Conservation (phyloP, 2,113 vertebrate species). For the Serinus canaria region DNA sequence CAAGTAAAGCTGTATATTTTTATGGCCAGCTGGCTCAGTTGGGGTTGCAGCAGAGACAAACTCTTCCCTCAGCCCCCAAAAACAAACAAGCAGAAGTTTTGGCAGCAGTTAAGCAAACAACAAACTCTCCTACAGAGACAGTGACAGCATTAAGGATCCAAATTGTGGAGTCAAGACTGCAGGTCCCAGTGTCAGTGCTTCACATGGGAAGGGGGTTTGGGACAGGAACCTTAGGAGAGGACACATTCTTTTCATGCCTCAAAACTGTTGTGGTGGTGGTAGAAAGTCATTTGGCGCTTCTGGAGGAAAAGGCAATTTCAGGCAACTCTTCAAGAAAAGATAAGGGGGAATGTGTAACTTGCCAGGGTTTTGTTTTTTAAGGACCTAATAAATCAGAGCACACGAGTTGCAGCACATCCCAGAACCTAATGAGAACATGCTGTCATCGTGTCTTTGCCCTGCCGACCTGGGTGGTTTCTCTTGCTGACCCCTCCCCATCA, state of each 20-base stretch:
- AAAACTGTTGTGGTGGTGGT: background rate
- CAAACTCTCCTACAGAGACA: background rate
- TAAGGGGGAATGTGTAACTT: background rate
- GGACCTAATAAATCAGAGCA: background rate
- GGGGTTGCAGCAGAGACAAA: background rate
- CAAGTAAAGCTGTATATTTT: background rate
- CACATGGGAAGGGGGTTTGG: background rate
- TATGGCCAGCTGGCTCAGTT: background rate
- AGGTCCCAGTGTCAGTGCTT: background rate
- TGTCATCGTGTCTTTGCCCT: background rate
- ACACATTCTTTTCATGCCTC: background rate
- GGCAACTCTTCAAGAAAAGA: background rate
- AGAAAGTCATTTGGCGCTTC: background rate
- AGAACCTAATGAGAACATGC: background rate
- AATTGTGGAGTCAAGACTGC: background rate
- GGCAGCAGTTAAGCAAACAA: background rate
- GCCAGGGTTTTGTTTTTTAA: background rate
- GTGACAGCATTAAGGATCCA: background rate
- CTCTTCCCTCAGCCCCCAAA: background rate
- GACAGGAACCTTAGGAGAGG: background rate
- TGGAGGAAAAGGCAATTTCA: background rate
- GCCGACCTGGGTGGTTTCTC: background rate
- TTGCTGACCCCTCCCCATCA: background rate
- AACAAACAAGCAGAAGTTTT: background rate
- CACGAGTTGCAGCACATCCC: background rate